Evolutionary conservation across 1,140 invertebrate genomes (phyloP), one percentile per base, ranked within the genome.

Genomic region (Drosophila oshimai): DNA sequence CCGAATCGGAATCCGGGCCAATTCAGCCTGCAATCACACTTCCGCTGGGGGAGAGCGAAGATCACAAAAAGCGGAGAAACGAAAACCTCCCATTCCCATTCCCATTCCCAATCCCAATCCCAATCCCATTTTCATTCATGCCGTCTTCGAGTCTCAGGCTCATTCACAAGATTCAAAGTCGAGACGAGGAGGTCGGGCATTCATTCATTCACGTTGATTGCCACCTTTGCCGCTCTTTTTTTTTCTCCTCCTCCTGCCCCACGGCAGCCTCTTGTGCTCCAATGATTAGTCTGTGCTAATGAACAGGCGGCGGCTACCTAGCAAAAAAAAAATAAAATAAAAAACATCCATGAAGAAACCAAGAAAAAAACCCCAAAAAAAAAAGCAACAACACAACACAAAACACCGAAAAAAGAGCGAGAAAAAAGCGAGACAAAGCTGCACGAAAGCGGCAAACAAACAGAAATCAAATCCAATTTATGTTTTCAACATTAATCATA

Each of bases 401-500:
- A 73, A 81, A 10, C 41, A 29, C 53, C 53, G 53, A 46, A 37
- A 42, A 62, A 64, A 64, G 34, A 45, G 12, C 29, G 28, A 55
- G 17, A 33, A 45, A 57, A 45, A 49, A 49, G 31, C 45, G 26
- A 65, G 33, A 49, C 57, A 65, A 65, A 74, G 74, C 73, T 64
- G 28, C 47, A 71, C 51, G 76, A 80, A 65, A 62, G 51, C 64
- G 62, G 62, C 80, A 79, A 79, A 74, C 81, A 86, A 86, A 87
- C 77, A 87, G 49, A 87, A 86, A 86, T 81, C 83, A 86, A 86
- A 87, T 87, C 81, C 62, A 87, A 86, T 87, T 83, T 77, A 73
- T 69, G 69, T 69, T 58, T 51, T 72, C 61, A 60, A 81, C 80
- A 86, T 86, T 86, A 87, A 86, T 86, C 81, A 86, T 86, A 81